Percentiles rank a stretch among this genome's conserved stretches.
phyloP scores from a whole-genome alignment of 2,888 invertebrate species.

The Serripes groenlandicus region DNA sequence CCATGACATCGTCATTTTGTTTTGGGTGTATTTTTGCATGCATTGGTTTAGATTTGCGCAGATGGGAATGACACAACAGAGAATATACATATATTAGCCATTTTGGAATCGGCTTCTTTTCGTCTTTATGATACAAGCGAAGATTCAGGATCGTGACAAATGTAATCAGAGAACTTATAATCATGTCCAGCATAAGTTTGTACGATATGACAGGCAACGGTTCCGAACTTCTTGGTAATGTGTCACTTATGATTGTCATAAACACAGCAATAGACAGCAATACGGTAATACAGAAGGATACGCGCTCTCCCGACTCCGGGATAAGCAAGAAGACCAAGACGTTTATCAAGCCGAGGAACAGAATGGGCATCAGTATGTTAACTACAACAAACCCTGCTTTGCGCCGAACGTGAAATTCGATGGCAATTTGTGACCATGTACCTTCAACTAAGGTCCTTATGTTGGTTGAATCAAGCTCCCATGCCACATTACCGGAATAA shows the following conservation, averaged over 20 bases:
- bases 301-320: conserved; percentile 67
- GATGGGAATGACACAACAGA: too few species aligned
- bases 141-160: conserved; percentile 59
- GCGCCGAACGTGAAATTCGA: neutral
- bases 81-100: neutral
- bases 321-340: conserved; percentile 64
- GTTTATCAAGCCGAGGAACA: conserved; percentile 59
- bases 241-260: conserved; percentile 67
- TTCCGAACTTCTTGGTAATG: conserved; percentile 61
- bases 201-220: conserved; percentile 63
- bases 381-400: conserved; percentile 41
- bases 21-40: neutral
- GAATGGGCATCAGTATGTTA: conserved; percentile 58
- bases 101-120: conserved; percentile 27
- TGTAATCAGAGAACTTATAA: conserved; percentile 62
- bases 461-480: neutral
- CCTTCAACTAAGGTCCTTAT: neutral
- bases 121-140: conserved; percentile 57
- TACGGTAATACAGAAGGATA: conserved; percentile 69
- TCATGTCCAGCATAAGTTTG: conserved; percentile 54
- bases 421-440: neutral
- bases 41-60: neutral
- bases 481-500: neutral
- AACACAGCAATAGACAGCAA: conserved; percentile 67
- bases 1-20: neutral